Evolutionary conservation across 1,140 invertebrate genomes (phyloP).

Genomic region (Andricus grossulariae): DNA sequence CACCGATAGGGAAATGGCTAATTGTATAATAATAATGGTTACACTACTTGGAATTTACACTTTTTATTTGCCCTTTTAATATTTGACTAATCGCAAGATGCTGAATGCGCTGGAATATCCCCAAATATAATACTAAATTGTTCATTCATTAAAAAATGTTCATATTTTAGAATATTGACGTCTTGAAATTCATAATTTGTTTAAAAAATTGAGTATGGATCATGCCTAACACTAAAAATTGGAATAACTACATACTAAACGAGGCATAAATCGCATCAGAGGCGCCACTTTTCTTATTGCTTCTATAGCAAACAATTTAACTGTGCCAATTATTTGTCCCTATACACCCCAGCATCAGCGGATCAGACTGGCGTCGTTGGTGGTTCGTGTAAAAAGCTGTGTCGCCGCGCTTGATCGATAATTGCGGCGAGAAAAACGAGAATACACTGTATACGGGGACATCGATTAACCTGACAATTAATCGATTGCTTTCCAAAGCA

Average conservation of each 20-base stretch:
- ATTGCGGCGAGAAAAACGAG: slow-evolving; percentile 14
- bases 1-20: too few relatives aligned
- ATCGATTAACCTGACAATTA: slow-evolving; percentile 29
- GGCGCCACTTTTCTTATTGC: background rate
- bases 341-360: background rate
- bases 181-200: too few relatives aligned
- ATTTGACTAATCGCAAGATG: too few relatives aligned
- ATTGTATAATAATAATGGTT: too few relatives aligned
- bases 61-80: too few relatives aligned
- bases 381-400: slow-evolving; percentile 23
- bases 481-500: background rate
- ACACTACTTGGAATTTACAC: too few relatives aligned
- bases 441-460: background rate
- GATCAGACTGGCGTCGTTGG: slow-evolving; percentile 30
- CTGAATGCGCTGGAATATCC: too few relatives aligned
- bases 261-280: too few relatives aligned
- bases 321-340: slow-evolving; percentile 21
- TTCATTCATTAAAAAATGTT: too few relatives aligned
- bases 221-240: background rate
- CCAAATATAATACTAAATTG: too few relatives aligned
- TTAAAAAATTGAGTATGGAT: too few relatives aligned
- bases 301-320: slow-evolving; percentile 22
- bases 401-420: slow-evolving; percentile 21
- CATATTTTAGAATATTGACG: too few relatives aligned
- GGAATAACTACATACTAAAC: background rate